phyloP scores from a whole-genome alignment of 2,797 vertebrate genomes.

The Clarias laeviceps region DNA sequence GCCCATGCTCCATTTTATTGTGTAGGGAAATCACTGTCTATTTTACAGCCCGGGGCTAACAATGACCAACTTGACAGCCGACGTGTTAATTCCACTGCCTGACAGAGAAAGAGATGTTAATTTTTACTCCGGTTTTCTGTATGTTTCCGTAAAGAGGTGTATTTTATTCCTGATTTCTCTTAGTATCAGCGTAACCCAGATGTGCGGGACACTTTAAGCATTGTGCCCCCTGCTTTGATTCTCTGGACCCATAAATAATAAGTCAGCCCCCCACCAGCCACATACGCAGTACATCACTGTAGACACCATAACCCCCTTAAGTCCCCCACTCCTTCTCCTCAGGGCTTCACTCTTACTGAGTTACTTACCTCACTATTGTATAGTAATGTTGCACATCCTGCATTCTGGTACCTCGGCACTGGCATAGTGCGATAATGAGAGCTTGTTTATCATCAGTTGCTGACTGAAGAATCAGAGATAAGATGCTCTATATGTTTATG shows the following conservation, averaged over 20 bases:
- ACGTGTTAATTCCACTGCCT: slow-evolving; percentile 53
- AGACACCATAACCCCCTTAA: slow-evolving; percentile 31
- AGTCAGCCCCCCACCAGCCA: slow-evolving; percentile 48
- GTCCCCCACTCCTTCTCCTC: slow-evolving; percentile 7
- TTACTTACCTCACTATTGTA: slow-evolving; percentile 67
- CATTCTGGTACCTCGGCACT: slow-evolving; percentile 58
- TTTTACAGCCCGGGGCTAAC: slow-evolving; percentile 56
- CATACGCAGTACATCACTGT: slow-evolving; percentile 15
- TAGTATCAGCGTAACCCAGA: not conserved
- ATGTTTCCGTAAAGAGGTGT: not conserved
- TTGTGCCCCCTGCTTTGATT: slow-evolving; percentile 20
- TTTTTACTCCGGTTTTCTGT: not conserved
- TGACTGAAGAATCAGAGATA: slow-evolving; percentile 60
- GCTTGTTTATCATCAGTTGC: slow-evolving; percentile 66
- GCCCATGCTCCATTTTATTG: slow-evolving; percentile 56
- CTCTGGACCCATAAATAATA: slow-evolving; percentile 66
- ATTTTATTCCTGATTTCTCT: not conserved
- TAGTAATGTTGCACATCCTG: slow-evolving; percentile 57
- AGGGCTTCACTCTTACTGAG: slow-evolving; percentile 64
- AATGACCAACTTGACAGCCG: slow-evolving; percentile 45
- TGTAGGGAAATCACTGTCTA: slow-evolving; percentile 56
- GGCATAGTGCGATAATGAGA: slow-evolving; percentile 67
- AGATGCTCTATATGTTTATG: slow-evolving; percentile 59
- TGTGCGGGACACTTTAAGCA: not conserved
- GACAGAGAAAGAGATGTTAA: slow-evolving; percentile 13